Conservation (phyloP, 2,888 invertebrate genomes). For the Serripes groenlandicus region DNA sequence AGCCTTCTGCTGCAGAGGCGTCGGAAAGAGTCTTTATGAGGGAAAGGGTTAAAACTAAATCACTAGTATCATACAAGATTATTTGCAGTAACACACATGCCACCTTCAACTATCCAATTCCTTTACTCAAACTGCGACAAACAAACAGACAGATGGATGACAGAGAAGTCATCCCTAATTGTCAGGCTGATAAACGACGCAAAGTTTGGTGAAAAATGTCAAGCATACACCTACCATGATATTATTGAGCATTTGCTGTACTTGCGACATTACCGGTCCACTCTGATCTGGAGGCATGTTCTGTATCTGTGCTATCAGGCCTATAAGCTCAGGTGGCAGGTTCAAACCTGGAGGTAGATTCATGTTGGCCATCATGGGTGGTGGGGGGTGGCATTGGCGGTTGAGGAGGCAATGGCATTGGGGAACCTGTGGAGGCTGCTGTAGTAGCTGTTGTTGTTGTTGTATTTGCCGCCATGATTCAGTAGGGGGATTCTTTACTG, state of each 20-base stretch:
- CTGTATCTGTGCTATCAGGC: slow-evolving; percentile 76
- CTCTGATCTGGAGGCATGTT: slow-evolving; percentile 55
- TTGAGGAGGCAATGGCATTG: background rate
- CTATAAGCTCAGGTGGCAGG: slow-evolving; percentile 80
- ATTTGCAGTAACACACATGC: too few relatives aligned
- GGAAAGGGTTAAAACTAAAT: too few relatives aligned
- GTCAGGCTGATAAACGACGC: too few relatives aligned
- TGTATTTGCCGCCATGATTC: slow-evolving; percentile 5
- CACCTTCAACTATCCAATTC: too few relatives aligned
- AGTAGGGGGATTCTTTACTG: slow-evolving; percentile 34
- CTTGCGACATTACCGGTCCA: slow-evolving; percentile 70
- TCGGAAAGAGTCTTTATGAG: too few relatives aligned
- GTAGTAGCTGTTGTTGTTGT: slow-evolving; percentile 33
- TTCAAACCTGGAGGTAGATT: slow-evolving; percentile 45
- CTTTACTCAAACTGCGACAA: too few relatives aligned
- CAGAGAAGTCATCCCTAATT: too few relatives aligned
- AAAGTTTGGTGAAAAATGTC: background rate
- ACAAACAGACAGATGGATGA: too few relatives aligned
- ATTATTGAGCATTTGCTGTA: slow-evolving; percentile 77
- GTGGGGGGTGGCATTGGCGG: background rate
- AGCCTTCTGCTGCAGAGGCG: too few relatives aligned
- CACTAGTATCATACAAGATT: too few relatives aligned
- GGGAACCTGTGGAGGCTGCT: background rate
- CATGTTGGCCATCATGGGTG: slow-evolving; percentile 10
- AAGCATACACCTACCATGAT: slow-evolving; percentile 73